A percentile compares a stretch with the other conserved stretches of the same genome.
These are phyloP conservation scores for Nemurella pictetii DNA, from an alignment of 2,888 invertebrate species.

Conservation along the genomic window DNA sequence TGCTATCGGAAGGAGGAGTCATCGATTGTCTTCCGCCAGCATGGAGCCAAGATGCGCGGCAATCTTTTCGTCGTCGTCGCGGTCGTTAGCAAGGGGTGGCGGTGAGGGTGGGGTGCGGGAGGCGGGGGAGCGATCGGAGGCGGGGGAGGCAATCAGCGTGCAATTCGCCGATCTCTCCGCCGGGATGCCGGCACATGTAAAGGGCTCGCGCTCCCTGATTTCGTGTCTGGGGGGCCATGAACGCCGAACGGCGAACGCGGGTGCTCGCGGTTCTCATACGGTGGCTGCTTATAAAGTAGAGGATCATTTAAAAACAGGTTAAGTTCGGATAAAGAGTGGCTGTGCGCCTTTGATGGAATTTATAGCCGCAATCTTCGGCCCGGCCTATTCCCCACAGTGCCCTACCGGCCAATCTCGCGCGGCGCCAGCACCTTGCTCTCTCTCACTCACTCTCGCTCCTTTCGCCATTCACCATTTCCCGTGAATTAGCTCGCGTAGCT, in stretches of 20 bases:
- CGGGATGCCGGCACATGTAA: neutral
- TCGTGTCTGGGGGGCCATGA: neutral
- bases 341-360: neutral
- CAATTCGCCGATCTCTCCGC: neutral
- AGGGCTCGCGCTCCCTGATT: neutral
- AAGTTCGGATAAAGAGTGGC: neutral
- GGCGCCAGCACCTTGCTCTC: neutral
- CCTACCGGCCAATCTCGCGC: neutral
- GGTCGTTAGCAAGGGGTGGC: neutral
- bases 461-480: no score
- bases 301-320: neutral
- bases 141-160: neutral
- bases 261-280: neutral
- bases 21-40: slow-evolving; percentile 34
- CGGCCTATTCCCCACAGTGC: neutral
- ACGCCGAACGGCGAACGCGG: neutral
- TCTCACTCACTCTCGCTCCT: neutral
- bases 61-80: neutral
- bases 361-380: neutral
- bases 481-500: no score
- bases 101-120: neutral
- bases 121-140: neutral
- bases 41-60: neutral
- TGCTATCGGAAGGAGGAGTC: slow-evolving; percentile 36
- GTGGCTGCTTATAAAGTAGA: neutral